Conservation (phyloP, 2,888 invertebrate genomes). For the Macrophya annulata region DNA sequence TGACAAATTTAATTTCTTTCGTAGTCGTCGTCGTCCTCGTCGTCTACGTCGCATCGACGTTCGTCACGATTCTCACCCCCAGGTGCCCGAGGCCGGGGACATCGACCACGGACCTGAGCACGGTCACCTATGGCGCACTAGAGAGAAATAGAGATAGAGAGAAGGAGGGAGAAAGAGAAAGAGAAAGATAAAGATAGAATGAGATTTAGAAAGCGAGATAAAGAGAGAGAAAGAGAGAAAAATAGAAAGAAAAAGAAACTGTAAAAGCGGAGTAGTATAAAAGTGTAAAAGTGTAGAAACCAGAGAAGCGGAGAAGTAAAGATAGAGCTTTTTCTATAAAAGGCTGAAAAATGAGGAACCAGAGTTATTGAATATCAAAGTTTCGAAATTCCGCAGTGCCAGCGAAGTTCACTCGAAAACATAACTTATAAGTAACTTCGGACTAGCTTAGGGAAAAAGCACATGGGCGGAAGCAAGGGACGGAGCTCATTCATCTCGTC, state of each 20-base stretch:
- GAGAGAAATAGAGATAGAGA: conserved; percentile 24
- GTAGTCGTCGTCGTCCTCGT: background rate
- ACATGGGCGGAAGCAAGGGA: conserved; percentile 59
- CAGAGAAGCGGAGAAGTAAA: conserved; percentile 27
- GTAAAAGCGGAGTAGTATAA: conserved; percentile 32
- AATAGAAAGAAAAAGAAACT: conserved; percentile 42
- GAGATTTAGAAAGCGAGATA: background rate
- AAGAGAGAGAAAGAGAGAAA: conserved; percentile 5
- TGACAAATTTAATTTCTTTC: conserved; percentile 69
- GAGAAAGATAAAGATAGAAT: conserved; percentile 3
- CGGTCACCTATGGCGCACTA: conserved; percentile 47
- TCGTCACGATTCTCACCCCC: conserved; percentile 15
- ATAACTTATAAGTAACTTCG: conserved; percentile 77
- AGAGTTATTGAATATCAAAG: conserved; percentile 77
- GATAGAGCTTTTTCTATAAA: conserved; percentile 61
- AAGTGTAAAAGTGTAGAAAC: conserved; percentile 44
- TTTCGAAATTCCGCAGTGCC: conserved; percentile 75
- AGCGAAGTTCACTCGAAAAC: conserved; percentile 76
- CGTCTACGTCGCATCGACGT: conserved; percentile 16
- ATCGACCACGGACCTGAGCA: conserved; percentile 59
- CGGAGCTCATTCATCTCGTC: conserved; percentile 71
- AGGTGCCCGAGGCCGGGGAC: conserved; percentile 61
- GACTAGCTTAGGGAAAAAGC: conserved; percentile 62
- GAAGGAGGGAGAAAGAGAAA: conserved; percentile 23
- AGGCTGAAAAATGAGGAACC: conserved; percentile 63